These are phyloP conservation scores for Drosophila trichaetosa DNA, from an alignment of 2,888 invertebrate species.

Conservation along the genomic window DNA sequence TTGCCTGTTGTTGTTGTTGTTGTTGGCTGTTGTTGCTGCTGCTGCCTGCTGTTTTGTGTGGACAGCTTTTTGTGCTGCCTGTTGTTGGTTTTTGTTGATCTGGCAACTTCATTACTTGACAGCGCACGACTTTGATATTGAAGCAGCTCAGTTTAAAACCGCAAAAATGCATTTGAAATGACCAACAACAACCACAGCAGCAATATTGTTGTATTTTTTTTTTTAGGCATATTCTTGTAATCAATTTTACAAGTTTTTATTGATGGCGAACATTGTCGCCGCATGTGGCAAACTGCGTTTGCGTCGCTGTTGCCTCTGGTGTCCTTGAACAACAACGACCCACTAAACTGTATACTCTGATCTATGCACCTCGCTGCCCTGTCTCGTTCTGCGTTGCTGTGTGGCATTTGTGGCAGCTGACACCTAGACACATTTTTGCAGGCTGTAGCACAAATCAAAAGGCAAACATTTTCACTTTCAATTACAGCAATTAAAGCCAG, in stretches of 20 bases:
- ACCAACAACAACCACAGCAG: conserved; percentile 27
- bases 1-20: conserved; percentile 22
- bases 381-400: conserved; percentile 6
- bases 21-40: conserved; percentile 29
- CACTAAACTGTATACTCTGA: conserved; percentile 33
- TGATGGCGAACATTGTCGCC: conserved; percentile 45
- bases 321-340: conserved; percentile 59
- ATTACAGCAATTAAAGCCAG: conserved; percentile 83
- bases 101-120: conserved; percentile 81
- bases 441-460: conserved; percentile 79
- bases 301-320: conserved; percentile 17
- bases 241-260: conserved; percentile 78
- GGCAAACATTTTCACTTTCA: conserved; percentile 83
- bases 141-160: conserved; percentile 34
- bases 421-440: conserved; percentile 80
- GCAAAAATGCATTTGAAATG: conserved; percentile 58
- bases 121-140: conserved; percentile 80
- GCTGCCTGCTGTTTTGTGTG: conserved; percentile 59
- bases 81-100: conserved; percentile 77
- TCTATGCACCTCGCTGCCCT: not conserved
- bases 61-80: conserved; percentile 59
- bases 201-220: conserved; percentile 9
- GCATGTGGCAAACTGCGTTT: conserved; percentile 66
- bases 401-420: conserved; percentile 61
- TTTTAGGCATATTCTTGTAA: conserved; percentile 65